Evolutionary conservation across 2,888 invertebrate genomes (phyloP), one percentile per base, ranked within the genome.

Genomic region (Diplolepis rosae): DNA sequence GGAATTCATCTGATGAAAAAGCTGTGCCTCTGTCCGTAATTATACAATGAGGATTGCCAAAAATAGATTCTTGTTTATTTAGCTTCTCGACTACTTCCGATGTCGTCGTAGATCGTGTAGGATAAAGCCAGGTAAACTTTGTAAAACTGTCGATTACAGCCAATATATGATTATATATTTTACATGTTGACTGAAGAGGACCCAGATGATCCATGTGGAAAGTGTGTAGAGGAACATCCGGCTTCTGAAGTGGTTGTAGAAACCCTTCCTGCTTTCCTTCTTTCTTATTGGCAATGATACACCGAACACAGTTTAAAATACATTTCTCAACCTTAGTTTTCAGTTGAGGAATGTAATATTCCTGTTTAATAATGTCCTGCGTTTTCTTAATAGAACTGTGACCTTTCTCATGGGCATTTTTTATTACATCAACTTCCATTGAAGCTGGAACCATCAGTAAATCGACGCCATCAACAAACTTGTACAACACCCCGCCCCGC

Each of bases 281-380:
- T n/a, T 71, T 68, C 18, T 42, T 24, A 18, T 65, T 74, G 3
- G 65, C 48, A 1, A 68, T 13, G 13, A 74, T 74, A 13, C 71
- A 69, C 5, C 32, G 42, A 0, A 73, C 39, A 50, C 73, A 73
- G 24, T 70, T 70, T 1, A 69, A 24, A 15, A 73, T 66, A 39
- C 22, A 61, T 27, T 52, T 39, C 0, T 75, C 66, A 4, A 73
- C 28, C 48, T 75, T 75, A 0, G n/a, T 4, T n/a, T 42, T 66
- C 6, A 75, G 15, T n/a, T 68, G n/a, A 6, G 68, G 65, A 13
- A 75, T 73, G 42, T 22, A 71, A 35, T 73, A 75, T 9, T 72
- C 65, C 4, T 65, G 27, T 24, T 39, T 56, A n/a, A 69, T 24
- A 4, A 28, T 18, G 3, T 72, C 52, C 28, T 50, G n/a, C 3